Evolutionary conservation across 1,140 invertebrate genomes (phyloP).

Genomic region (Wiebesia pumilae): DNA sequence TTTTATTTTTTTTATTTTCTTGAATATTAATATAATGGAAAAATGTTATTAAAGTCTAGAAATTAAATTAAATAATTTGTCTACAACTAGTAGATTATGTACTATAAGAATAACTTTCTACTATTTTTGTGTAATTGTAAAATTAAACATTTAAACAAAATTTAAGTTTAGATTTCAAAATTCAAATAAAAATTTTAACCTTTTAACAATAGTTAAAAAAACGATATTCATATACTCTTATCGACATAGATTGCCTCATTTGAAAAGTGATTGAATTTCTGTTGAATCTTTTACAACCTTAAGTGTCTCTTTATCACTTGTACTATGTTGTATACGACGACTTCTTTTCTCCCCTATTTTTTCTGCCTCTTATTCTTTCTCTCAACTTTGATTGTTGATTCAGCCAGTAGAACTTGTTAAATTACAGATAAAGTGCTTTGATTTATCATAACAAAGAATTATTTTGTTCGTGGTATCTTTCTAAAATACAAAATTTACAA

Average conservation of each 20-base stretch:
- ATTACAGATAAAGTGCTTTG: slow-evolving; percentile 37
- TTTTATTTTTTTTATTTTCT: no score
- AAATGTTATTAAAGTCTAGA: no score
- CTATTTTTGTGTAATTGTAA: no score
- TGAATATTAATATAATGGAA: no score
- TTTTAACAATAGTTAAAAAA: no score
- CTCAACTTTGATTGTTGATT: slow-evolving; percentile 28
- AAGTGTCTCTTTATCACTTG: background rate
- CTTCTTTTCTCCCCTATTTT: background rate
- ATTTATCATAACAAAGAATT: slow-evolving; percentile 31
- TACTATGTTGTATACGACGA: background rate
- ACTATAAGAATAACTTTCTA: no score
- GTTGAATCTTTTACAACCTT: background rate
- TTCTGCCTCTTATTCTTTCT: background rate
- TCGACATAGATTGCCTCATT: background rate
- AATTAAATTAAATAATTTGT: no score
- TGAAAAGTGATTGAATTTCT: background rate
- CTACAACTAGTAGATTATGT: no score
- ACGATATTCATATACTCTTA: no score
- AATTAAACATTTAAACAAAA: no score
- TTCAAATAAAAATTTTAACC: no score
- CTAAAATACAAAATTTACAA: background rate
- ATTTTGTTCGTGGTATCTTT: slow-evolving; percentile 5
- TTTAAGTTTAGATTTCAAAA: no score
- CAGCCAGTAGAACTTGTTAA: slow-evolving; percentile 11